Conservation (phyloP, 2,113 vertebrate genomes). For the Actenoides hombroni region DNA sequence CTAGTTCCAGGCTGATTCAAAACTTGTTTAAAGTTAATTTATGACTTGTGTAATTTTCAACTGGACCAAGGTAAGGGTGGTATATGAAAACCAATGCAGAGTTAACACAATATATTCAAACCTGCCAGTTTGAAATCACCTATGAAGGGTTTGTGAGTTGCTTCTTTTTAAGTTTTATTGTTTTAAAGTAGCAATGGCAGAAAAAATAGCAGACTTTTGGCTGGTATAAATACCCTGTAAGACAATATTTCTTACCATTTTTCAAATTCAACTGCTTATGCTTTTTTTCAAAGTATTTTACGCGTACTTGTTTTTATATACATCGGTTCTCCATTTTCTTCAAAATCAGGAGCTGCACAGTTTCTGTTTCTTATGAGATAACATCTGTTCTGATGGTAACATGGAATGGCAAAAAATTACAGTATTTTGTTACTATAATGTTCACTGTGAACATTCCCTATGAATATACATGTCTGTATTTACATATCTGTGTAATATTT, state of each 20-base stretch:
- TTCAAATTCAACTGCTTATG: not conserved
- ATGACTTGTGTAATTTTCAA: constrained; percentile 78
- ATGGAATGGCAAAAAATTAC: not conserved
- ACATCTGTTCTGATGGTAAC: not conserved
- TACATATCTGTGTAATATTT: not conserved
- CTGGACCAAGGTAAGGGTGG: constrained; percentile 72
- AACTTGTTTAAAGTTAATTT: constrained; percentile 90
- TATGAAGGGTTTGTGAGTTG: not conserved
- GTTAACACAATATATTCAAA: constrained; percentile 77
- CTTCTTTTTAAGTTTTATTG: not conserved
- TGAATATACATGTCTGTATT: not conserved
- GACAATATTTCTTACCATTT: not conserved
- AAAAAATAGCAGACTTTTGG: not conserved
- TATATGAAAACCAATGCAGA: constrained; percentile 73
- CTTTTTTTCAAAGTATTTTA: not conserved
- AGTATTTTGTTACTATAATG: not conserved
- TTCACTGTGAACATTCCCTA: not conserved
- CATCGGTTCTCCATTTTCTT: not conserved
- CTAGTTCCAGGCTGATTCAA: constrained; percentile 79
- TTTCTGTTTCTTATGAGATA: not conserved
- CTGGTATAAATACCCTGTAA: not conserved
- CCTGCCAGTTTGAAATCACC: constrained; percentile 42
- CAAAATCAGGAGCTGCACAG: not conserved
- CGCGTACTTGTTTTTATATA: not conserved
- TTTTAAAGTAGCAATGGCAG: not conserved